A percentile compares a stretch with the other conserved stretches of the same genome.
Evolutionary conservation across 2,797 vertebrate genomes (phyloP).

Genomic region (Apogon talboti): DNA sequence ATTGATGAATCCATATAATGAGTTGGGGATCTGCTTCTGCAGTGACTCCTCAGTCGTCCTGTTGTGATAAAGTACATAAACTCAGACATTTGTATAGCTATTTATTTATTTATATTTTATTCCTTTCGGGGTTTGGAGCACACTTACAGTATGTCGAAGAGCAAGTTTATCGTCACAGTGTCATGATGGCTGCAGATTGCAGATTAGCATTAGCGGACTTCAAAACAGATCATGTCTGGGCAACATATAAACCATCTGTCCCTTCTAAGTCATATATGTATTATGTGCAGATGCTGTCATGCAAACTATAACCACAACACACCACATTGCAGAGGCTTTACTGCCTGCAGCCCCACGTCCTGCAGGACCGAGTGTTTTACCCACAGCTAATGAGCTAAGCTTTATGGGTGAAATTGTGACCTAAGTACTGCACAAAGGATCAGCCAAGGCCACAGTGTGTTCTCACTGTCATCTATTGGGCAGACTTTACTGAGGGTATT

Average conservation of each 20-base stretch:
- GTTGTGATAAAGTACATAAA: conserved; percentile 7
- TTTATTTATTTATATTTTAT: neutral
- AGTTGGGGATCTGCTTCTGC: conserved; percentile 27
- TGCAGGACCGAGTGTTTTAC: conserved; percentile 47
- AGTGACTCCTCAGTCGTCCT: neutral
- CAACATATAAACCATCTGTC: conserved; percentile 51
- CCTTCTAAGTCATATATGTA: conserved; percentile 37
- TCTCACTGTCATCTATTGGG: neutral
- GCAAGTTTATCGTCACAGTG: conserved; percentile 7
- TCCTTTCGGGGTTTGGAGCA: neutral
- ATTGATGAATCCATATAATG: conserved; percentile 35
- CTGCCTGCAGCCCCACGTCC: conserved; percentile 11
- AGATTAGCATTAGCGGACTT: conserved; percentile 55
- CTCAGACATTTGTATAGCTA: neutral
- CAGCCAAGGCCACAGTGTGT: conserved; percentile 27
- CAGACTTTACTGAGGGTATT: conserved; percentile 12
- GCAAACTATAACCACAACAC: conserved; percentile 38
- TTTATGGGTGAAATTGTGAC: conserved; percentile 36
- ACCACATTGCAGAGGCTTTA: conserved; percentile 19
- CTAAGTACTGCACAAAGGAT: conserved; percentile 47
- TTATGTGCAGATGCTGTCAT: conserved; percentile 44
- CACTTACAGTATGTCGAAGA: neutral
- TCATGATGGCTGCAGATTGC: conserved; percentile 7
- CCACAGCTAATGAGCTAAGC: conserved; percentile 54
- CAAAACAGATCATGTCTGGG: conserved; percentile 51